A percentile compares a stretch with the other conserved stretches of the same genome.
Conservation (phyloP, 1,140 invertebrate genomes). For the Anthonomus grandis region DNA sequence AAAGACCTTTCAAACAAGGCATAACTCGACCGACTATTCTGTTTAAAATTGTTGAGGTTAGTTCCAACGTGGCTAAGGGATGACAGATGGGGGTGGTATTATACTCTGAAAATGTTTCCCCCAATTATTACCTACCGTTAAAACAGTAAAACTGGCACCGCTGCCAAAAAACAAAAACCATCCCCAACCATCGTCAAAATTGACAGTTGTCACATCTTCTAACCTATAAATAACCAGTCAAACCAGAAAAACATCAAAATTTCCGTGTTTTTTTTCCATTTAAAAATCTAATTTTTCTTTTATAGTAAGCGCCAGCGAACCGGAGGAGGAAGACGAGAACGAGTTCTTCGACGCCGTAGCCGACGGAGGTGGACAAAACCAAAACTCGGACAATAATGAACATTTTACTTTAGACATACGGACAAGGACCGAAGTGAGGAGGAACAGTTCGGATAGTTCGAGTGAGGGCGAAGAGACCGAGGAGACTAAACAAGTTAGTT, state of each 20-base stretch:
- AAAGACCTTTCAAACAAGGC: too few relatives aligned
- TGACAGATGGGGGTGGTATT: too few relatives aligned
- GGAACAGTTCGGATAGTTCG: conserved; percentile 52
- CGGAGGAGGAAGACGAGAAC: conserved; percentile 83
- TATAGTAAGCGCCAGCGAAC: conserved; percentile 56
- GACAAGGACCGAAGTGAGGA: conserved; percentile 42
- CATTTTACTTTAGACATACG: conserved; percentile 67
- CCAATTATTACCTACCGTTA: too few relatives aligned
- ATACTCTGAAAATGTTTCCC: too few relatives aligned
- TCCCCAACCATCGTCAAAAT: too few relatives aligned
- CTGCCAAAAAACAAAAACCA: too few relatives aligned
- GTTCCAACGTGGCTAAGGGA: too few relatives aligned
- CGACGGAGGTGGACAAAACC: conserved; percentile 54
- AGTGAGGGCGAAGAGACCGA: conserved; percentile 48
- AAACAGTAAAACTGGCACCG: too few relatives aligned
- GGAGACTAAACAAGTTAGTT: conserved; percentile 44
- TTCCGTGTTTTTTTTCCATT: conserved; percentile 6
- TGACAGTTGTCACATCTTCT: too few relatives aligned
- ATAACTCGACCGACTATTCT: too few relatives aligned
- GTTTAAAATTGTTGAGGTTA: too few relatives aligned
- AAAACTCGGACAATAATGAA: conserved; percentile 50
- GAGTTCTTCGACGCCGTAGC: conserved; percentile 92
- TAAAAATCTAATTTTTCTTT: conserved; percentile 14
- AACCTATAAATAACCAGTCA: too few relatives aligned
- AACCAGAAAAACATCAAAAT: conserved; percentile 2